phyloP scores from a whole-genome alignment of 37 sponge, comb jelly and placozoan species.

The Spongia lamella region DNA sequence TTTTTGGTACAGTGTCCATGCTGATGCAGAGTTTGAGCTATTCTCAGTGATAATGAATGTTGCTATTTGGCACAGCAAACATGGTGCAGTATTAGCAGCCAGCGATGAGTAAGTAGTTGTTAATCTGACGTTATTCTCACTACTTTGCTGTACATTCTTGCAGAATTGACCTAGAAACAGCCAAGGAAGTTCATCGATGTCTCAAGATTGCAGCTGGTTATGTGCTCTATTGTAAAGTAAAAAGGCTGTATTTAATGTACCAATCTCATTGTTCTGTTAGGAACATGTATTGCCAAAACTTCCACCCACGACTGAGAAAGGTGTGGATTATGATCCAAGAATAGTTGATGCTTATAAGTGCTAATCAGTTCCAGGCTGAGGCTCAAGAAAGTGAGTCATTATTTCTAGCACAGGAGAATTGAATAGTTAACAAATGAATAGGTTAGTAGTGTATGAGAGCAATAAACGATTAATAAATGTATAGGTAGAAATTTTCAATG shows the following conservation, averaged over 20 bases:
- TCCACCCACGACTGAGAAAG: slow-evolving; percentile 79
- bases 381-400: slow-evolving; percentile 84
- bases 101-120: slow-evolving; percentile 82
- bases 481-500: no score
- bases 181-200: slow-evolving; percentile 91
- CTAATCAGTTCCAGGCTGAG: slow-evolving; percentile 87
- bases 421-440: background rate
- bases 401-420: background rate
- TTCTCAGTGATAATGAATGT: slow-evolving; percentile 80
- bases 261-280: slow-evolving; percentile 1
- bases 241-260: no score
- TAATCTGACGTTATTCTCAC: background rate
- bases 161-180: slow-evolving; percentile 80
- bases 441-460: no score
- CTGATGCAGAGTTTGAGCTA: slow-evolving; percentile 84
- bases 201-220: slow-evolving; percentile 89
- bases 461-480: no score
- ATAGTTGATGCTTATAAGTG: slow-evolving; percentile 94
- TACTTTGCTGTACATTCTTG: background rate
- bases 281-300: slow-evolving; percentile 74
- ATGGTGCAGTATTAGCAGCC: slow-evolving; percentile 80
- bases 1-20: slow-evolving; percentile 59
- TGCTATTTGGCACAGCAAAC: slow-evolving; percentile 96
- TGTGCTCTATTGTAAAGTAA: slow-evolving; percentile 45
- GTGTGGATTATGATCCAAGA: slow-evolving; percentile 74